Conservation (phyloP, 2,113 vertebrate species). For the Pomatorhinus ruficollis region DNA sequence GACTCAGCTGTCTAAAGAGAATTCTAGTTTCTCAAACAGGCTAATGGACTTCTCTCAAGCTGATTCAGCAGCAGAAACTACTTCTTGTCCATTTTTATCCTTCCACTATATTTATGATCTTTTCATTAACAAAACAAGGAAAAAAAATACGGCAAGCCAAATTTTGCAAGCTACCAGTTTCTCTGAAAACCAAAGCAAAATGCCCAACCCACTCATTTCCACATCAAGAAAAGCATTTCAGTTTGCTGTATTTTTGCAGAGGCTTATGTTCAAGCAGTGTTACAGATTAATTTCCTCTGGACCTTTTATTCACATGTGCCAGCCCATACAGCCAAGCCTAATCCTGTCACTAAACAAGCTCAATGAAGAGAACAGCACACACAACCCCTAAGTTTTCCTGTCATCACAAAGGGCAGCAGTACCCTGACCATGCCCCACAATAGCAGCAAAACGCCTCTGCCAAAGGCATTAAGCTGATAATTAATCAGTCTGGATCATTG, state of each 20-base stretch:
- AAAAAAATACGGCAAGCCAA: background rate
- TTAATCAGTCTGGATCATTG: constrained; percentile 41
- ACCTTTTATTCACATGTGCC: background rate
- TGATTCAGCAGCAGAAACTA: background rate
- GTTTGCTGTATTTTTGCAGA: background rate
- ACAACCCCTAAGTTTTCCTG: background rate
- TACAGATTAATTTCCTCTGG: background rate
- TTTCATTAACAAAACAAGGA: background rate
- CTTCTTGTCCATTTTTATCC: background rate
- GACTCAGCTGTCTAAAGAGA: background rate
- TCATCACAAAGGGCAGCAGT: background rate
- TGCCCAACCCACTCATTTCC: background rate
- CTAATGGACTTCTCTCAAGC: background rate
- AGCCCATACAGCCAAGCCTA: background rate
- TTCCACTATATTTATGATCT: background rate
- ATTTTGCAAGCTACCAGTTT: background rate
- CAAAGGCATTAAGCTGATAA: constrained; percentile 38
- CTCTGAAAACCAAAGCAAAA: background rate
- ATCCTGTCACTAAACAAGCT: background rate
- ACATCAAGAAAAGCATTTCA: background rate
- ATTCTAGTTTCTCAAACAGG: background rate
- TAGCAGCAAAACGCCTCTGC: background rate
- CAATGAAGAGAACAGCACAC: background rate
- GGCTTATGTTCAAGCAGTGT: background rate
- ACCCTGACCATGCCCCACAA: background rate